A percentile compares a stretch with the other conserved stretches of the same genome.
phyloP scores from a whole-genome alignment of 2,113 vertebrate genomes.

The Esox niger region DNA sequence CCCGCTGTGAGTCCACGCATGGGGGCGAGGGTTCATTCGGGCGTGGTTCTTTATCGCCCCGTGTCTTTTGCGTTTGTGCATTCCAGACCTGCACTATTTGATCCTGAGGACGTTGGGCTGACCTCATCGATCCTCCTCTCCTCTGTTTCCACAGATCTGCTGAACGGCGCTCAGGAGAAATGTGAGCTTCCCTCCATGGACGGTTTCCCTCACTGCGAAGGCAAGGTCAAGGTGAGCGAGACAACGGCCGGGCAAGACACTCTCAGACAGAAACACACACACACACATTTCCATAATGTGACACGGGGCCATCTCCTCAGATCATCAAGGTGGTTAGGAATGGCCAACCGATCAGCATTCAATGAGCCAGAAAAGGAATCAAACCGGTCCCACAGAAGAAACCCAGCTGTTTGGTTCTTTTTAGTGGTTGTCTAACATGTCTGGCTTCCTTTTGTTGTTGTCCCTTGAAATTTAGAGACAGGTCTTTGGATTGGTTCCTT shows the following conservation, averaged over 20 bases:
- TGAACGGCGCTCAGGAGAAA: conserved; percentile 97
- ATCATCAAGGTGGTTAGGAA: conserved; percentile 32
- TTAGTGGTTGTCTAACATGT: not conserved
- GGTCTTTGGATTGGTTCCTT: too few species aligned
- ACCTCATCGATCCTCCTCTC: not conserved
- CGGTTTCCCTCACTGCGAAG: conserved; percentile 97
- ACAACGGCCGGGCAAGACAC: too few species aligned
- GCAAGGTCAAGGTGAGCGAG: conserved; percentile 88
- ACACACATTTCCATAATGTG: conserved; percentile 30
- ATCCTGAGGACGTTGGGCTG: not conserved
- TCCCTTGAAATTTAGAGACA: too few species aligned
- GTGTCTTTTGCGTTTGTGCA: not conserved
- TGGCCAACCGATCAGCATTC: conserved; percentile 5
- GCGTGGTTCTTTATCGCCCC: not conserved
- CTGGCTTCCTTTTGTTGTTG: not conserved
- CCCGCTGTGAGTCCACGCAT: too few species aligned
- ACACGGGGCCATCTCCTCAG: conserved; percentile 47
- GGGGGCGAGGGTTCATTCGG: not conserved
- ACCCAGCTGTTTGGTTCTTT: not conserved
- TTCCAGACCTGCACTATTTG: not conserved
- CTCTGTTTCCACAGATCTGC: conserved; percentile 81
- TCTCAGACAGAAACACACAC: not conserved
- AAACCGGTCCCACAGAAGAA: not conserved
- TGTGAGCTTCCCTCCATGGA: conserved; percentile 95
- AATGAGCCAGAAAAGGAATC: conserved; percentile 5